Conservation (phyloP, 2,888 invertebrate species). For the Norana najaformis region DNA sequence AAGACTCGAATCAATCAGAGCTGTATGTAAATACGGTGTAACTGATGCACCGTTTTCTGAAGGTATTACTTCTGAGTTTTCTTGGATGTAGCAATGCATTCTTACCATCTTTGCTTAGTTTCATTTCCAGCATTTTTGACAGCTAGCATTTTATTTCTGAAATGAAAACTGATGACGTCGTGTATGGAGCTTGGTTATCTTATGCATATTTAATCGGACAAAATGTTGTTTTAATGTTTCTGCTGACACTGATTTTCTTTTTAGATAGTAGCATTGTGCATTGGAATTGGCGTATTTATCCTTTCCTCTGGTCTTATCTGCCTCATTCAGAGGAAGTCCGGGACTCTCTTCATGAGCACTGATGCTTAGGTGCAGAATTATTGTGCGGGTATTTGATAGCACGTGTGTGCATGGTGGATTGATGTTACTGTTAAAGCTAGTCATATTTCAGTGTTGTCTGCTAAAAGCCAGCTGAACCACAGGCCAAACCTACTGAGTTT, state of each 20-base stretch:
- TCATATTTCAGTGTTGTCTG: not conserved
- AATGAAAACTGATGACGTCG: not conserved
- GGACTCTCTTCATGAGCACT: not conserved
- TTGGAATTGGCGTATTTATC: slow-evolving; percentile 30
- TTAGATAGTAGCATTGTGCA: slow-evolving; percentile 32
- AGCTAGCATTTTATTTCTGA: not conserved
- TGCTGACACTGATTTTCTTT: slow-evolving; percentile 21
- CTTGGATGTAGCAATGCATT: not conserved
- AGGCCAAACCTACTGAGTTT: not conserved
- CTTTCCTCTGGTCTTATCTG: slow-evolving; percentile 18
- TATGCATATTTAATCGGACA: not conserved
- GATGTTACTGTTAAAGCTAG: not conserved
- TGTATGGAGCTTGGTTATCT: not conserved
- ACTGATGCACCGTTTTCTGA: too few relatives aligned
- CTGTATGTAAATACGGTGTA: too few relatives aligned
- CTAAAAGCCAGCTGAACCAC: not conserved
- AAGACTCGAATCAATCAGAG: too few relatives aligned
- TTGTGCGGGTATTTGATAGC: not conserved
- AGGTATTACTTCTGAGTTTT: too few relatives aligned
- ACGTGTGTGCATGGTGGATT: not conserved
- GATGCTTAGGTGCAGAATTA: slow-evolving; percentile 18
- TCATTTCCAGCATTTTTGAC: too few relatives aligned
- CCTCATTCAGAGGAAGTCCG: slow-evolving; percentile 19
- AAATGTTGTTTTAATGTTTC: not conserved
- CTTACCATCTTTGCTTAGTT: not conserved